Conservation (phyloP, 2,113 vertebrate genomes). For the Oncorhynchus gorbuscha region DNA sequence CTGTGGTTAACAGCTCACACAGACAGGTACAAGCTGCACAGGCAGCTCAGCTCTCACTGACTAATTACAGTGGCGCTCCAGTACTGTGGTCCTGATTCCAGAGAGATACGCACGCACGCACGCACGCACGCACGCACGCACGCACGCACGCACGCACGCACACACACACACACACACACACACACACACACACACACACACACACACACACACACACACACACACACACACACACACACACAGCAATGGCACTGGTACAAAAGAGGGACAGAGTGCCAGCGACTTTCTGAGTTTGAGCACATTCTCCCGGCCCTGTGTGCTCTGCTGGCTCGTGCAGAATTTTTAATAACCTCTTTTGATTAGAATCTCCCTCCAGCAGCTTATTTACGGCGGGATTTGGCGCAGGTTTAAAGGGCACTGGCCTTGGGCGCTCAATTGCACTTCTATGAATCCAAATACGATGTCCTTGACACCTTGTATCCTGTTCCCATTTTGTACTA, state of each 20-base stretch:
- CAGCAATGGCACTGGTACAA: neutral
- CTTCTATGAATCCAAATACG: constrained; percentile 76
- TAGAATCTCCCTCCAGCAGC: constrained; percentile 72
- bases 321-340: constrained; percentile 63
- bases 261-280: neutral
- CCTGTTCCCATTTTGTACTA: constrained; percentile 78
- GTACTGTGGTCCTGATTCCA: constrained; percentile 3
- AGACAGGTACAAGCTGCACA: constrained; percentile 54
- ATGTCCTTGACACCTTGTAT: constrained; percentile 83
- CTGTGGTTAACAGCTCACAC: constrained; percentile 65
- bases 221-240: no score
- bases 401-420: constrained; percentile 77
- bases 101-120: constrained; percentile 23
- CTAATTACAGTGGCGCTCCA: constrained; percentile 48
- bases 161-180: no score
- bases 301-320: constrained; percentile 45
- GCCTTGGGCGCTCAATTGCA: constrained; percentile 75
- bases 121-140: neutral
- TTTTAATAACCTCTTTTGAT: constrained; percentile 80
- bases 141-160: no score
- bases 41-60: constrained; percentile 52
- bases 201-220: no score
- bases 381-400: constrained; percentile 81
- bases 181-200: no score
- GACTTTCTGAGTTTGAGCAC: constrained; percentile 46